Conservation (phyloP, 1,140 invertebrate species). For the Lordiphosa mommai region DNA sequence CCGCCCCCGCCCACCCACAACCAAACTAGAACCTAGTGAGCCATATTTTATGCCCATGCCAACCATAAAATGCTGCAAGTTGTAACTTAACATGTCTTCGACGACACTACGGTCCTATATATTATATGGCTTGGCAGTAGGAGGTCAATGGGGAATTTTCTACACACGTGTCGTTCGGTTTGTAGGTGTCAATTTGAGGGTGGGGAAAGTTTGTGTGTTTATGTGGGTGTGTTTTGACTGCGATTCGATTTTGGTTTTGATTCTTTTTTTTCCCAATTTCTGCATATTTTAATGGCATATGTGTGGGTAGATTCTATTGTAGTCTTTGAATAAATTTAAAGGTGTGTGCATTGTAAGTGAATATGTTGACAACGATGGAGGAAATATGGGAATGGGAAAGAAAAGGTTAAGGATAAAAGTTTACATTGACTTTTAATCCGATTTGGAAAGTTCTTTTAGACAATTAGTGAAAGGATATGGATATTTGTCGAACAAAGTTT, state of each 20-base stretch:
- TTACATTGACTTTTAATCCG: background rate
- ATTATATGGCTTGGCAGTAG: slow-evolving; percentile 22
- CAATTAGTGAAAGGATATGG: no score
- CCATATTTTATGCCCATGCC: slow-evolving; percentile 31
- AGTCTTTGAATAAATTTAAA: no score
- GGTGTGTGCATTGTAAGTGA: no score
- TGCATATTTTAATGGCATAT: slow-evolving; percentile 31
- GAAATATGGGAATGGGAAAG: no score
- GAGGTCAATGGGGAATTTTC: slow-evolving; percentile 48
- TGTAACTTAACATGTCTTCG: slow-evolving; percentile 59
- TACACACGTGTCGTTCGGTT: slow-evolving; percentile 26
- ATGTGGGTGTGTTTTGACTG: background rate
- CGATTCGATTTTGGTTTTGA: slow-evolving; percentile 17
- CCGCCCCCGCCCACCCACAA: background rate
- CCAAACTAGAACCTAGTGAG: background rate
- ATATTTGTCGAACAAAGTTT: no score
- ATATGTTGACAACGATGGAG: no score
- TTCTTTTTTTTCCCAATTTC: background rate
- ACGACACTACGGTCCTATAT: slow-evolving; percentile 53
- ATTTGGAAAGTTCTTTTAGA: no score
- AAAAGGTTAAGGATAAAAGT: background rate
- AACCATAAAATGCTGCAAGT: slow-evolving; percentile 46
- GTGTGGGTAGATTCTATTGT: no score
- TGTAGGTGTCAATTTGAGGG: background rate
- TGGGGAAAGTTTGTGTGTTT: background rate